Evolutionary conservation across 2,797 vertebrate genomes (phyloP), one percentile per base, ranked within the genome.

Genomic region (Danionella dracula): DNA sequence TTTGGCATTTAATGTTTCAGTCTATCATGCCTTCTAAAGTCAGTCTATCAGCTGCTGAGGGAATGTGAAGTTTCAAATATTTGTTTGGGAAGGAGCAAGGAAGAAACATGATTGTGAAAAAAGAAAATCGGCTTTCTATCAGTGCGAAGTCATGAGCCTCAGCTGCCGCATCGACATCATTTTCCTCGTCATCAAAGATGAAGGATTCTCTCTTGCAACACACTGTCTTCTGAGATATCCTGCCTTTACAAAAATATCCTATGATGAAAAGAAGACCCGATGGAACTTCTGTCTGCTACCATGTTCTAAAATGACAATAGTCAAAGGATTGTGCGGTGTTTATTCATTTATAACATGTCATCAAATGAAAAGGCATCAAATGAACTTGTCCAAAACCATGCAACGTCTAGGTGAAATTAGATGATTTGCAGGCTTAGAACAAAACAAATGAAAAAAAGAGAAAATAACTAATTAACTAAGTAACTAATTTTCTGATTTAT

Each of bases 91-190:
- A 34, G 40, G 19, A 37, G 31, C 12, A 13, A 34, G 34, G 32
- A 10, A 20, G 49, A 11, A 13, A 67, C 48, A 32, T 66, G 48
- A 67, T 23, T 46, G 62, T 55, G 23, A 48, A 27, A 56, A 41
- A 40, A 49, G 60, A 51, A 48, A 50, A 37, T 65, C 68, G 53
- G 65, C 38, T 66, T 59, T 65, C 54, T 51, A 38, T 5, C 2
- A 4, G 27, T 59, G 60, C 60, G 27, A 35, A 61, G 58, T 57
- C 59, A 57, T 42, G 51, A 15, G 27, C 49, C 54, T 45, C 61
- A 59, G 8, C 38, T 51, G 55, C 63, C 8, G 15, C 50, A 48
- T 66, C 70, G 61, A 41, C 63, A 66, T 61, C 42, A 38, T 60
- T 67, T 50, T 48, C 38, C 31, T 16, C 37, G 12, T 66, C 37